Base-by-base conservation (phyloP, 2,113 vertebrate genomes). In the Phalacrocorax carbo region DNA sequence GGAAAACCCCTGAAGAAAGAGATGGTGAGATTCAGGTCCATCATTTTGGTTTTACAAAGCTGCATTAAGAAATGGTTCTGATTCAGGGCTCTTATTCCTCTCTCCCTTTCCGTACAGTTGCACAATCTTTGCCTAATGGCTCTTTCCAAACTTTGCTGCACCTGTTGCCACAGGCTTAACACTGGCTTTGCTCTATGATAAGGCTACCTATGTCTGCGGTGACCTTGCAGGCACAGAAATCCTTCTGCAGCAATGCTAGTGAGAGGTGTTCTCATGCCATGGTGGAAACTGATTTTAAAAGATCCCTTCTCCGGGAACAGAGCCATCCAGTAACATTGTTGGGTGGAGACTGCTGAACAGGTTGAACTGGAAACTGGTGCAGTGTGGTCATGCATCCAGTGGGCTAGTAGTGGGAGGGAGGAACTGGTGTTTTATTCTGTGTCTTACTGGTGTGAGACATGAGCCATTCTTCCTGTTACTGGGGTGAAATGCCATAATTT, bases 321-420 rank as follows among this genome's bases (percentile, higher is more conserved):
- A 75, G 68, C 70, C 55, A 34, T 5, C 32, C 71, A 23, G 48
- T 27, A 36, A 11, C 4, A 0, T 1, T 3, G 49, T 0, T 29
- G 75, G 80, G 81, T 0, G 2, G 2, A 8, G 57, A 21, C 4
- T 16, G 52, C 73, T 38, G 49, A 36, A 22, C 40, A 3, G 60
- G 32, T 7, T 26, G 21, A 23, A 11, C 62, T 38, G 70, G 82
- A 66, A 71, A 10, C 34, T 15, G 75, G 5, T 21, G 49, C 18
- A 66, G 57, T n/a, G 46, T 57, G 79, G 21, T 51, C 10, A 2
- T n/a, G 72, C 32, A 64, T 40, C 46, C 93, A 58, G 54, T 5
- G 62, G 71, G 76, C 80, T 86, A 32, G 44, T 34, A 71, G 61
- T 4, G 11, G 6, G 4, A 3, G 51, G 79, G 58, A 70, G 65